Conservation (phyloP, 2,113 vertebrate genomes). For the Rhinopithecus roxellana region DNA sequence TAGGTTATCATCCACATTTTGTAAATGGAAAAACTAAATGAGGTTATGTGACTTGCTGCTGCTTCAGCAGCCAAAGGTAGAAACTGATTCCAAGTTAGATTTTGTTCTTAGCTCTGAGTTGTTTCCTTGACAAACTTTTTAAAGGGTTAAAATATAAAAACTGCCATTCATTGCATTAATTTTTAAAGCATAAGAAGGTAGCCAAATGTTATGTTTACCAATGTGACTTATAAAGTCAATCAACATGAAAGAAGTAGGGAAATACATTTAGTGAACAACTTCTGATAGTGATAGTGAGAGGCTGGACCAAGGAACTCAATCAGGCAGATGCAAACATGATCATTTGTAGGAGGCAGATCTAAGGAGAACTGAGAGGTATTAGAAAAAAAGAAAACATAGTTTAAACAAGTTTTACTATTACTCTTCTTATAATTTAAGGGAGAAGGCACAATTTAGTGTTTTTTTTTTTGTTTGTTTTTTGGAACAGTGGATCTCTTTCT, state of each 20-base stretch:
- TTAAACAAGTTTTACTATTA: not conserved
- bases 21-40: slow-evolving; percentile 23
- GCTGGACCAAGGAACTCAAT: not conserved
- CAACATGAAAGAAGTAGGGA: slow-evolving; percentile 3
- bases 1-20: slow-evolving; percentile 59
- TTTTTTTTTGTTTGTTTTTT: not conserved
- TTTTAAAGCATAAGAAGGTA: slow-evolving; percentile 52
- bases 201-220: slow-evolving; percentile 15
- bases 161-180: slow-evolving; percentile 4
- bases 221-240: slow-evolving; percentile 26
- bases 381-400: not conserved
- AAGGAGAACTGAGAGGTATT: not conserved
- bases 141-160: not conserved
- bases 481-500: not conserved
- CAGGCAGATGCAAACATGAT: not conserved
- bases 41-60: not conserved
- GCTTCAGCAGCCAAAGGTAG: not conserved
- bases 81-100: slow-evolving; percentile 10
- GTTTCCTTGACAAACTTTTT: slow-evolving; percentile 43
- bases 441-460: slow-evolving; percentile 78
- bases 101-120: not conserved
- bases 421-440: not conserved
- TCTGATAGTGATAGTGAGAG: not conserved
- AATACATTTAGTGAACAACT: not conserved
- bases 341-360: not conserved